phyloP scores from a whole-genome alignment of 2,797 vertebrate species.

The Carduelis carduelis region DNA sequence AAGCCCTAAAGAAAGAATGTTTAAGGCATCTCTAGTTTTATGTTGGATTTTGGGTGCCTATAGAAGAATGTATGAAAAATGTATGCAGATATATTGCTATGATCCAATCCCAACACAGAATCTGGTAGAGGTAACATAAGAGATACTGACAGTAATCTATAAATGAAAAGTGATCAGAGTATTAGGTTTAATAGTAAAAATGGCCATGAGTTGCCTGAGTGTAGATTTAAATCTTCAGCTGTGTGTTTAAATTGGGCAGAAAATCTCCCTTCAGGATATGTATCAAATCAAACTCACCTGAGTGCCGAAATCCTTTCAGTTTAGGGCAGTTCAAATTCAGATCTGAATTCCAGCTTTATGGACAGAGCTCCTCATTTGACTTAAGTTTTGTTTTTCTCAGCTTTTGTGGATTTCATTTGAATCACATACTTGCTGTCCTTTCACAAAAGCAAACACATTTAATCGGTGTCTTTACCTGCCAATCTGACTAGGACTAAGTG shows the following conservation, averaged over 20 bases:
- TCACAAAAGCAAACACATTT: background rate
- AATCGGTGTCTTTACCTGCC: background rate
- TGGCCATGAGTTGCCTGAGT: background rate
- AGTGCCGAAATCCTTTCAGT: background rate
- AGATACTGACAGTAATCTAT: background rate
- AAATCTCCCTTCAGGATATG: background rate
- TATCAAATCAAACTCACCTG: background rate
- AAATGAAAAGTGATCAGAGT: background rate
- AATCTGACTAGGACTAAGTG: background rate
- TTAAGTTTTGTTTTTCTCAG: background rate
- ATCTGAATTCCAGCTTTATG: background rate
- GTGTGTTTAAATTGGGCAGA: background rate
- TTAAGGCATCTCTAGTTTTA: background rate
- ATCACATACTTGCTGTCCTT: background rate
- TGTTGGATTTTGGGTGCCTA: background rate
- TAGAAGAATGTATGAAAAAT: background rate
- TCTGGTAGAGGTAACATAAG: background rate
- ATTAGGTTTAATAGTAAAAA: background rate
- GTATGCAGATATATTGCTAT: background rate
- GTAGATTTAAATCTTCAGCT: background rate
- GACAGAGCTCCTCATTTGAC: background rate
- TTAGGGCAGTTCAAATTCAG: background rate
- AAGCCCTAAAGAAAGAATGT: background rate
- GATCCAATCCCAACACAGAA: background rate
- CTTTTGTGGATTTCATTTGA: background rate